A percentile compares a stretch with the other conserved stretches of the same genome.
These are phyloP conservation scores for Campoletis sonorensis DNA, from an alignment of 1,140 invertebrate genomes.

Conservation along the genomic window DNA sequence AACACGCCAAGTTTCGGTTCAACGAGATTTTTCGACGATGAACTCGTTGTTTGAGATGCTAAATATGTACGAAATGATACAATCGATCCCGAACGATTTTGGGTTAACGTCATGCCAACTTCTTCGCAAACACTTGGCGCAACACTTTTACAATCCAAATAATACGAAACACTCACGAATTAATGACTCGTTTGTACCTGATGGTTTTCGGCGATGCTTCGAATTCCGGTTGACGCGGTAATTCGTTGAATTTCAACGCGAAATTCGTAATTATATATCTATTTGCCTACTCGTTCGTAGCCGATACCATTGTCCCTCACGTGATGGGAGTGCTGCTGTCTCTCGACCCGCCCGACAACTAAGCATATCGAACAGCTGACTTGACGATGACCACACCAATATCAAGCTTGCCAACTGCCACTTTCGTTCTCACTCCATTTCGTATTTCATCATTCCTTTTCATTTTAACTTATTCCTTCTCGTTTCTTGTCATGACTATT, in stretches of 20 bases:
- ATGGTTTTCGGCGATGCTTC: not conserved
- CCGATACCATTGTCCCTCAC: conserved; percentile 63
- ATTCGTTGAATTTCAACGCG: conserved; percentile 46
- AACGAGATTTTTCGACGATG: too few relatives aligned
- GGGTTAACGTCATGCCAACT: conserved; percentile 35
- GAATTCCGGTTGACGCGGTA: conserved; percentile 23
- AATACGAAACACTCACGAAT: not conserved
- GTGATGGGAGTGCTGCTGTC: conserved; percentile 65
- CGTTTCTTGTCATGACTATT: too few relatives aligned
- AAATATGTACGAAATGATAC: not conserved
- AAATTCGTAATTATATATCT: conserved; percentile 55
- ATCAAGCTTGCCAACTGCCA: not conserved
- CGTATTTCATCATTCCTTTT: too few relatives aligned
- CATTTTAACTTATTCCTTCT: too few relatives aligned
- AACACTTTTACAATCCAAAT: not conserved
- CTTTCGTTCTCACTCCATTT: not conserved
- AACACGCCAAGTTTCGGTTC: not conserved
- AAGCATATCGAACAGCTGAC: conserved; percentile 64
- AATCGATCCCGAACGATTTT: not conserved
- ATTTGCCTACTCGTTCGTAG: conserved; percentile 48
- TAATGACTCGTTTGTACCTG: not conserved
- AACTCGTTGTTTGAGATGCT: too few relatives aligned
- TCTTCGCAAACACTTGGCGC: not conserved
- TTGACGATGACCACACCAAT: conserved; percentile 5
- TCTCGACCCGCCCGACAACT: conserved; percentile 65